phyloP scores from a whole-genome alignment of 2,797 vertebrate species.

The Sebastes paucispinis region DNA sequence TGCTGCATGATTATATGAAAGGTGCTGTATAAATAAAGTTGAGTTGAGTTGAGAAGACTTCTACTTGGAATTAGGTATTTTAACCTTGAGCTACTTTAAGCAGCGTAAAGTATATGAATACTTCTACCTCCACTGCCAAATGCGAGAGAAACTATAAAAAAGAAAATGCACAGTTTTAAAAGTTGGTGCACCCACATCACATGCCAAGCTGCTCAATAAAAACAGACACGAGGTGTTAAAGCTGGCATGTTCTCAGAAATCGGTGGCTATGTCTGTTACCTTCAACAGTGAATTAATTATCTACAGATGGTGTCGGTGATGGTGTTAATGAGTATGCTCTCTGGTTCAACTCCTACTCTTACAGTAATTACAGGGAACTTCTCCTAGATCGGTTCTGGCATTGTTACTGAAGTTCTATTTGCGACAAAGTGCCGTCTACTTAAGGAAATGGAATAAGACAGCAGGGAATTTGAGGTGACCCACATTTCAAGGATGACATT shows the following conservation, averaged over 20 bases:
- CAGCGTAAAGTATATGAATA: neutral
- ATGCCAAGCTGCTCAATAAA: slow-evolving; percentile 15
- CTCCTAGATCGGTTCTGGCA: slow-evolving; percentile 22
- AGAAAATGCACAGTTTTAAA: neutral
- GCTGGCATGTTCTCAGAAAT: slow-evolving; percentile 25
- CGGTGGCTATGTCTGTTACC: slow-evolving; percentile 31
- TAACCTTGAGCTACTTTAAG: neutral
- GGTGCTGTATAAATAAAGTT: no score
- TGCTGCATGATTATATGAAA: no score
- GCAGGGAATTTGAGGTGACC: slow-evolving; percentile 41
- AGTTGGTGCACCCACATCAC: neutral
- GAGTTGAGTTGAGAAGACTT: neutral
- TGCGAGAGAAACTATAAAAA: neutral
- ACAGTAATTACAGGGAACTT: slow-evolving; percentile 37
- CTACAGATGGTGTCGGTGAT: slow-evolving; percentile 31
- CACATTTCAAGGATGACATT: slow-evolving; percentile 46
- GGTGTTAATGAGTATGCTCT: slow-evolving; percentile 64
- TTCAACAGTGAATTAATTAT: slow-evolving; percentile 67
- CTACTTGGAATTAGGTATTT: neutral
- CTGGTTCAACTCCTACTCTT: slow-evolving; percentile 36
- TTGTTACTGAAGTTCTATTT: slow-evolving; percentile 48
- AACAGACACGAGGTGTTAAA: slow-evolving; percentile 34
- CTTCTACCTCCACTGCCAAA: neutral
- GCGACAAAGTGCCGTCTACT: slow-evolving; percentile 38
- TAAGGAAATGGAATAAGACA: slow-evolving; percentile 57